phyloP scores from a whole-genome alignment of 2,888 invertebrate species.

The Tromatobia lineatoria region DNA sequence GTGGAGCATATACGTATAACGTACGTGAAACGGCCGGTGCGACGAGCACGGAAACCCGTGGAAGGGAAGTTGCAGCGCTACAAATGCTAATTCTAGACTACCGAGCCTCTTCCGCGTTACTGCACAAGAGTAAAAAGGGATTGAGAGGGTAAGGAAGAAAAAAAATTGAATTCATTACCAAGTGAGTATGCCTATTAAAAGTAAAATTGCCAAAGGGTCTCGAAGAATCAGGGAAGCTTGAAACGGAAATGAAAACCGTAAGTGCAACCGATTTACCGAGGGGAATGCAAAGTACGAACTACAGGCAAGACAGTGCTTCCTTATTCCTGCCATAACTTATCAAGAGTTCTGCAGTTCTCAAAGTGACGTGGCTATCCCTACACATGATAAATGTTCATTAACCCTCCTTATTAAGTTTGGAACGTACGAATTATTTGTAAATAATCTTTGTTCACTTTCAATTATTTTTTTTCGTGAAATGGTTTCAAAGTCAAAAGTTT shows the following conservation, averaged over 20 bases:
- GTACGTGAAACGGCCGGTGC: constrained; percentile 7
- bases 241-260: constrained; percentile 60
- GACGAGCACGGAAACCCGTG: constrained; percentile 43
- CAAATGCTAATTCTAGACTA: constrained; percentile 65
- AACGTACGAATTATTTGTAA: neutral
- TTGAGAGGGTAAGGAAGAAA: constrained; percentile 48
- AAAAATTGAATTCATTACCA: constrained; percentile 59
- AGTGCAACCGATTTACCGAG: constrained; percentile 37
- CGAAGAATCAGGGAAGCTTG: constrained; percentile 15
- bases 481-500: no score
- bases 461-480: no score
- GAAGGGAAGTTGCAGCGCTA: constrained; percentile 58
- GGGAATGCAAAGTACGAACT: constrained; percentile 4
- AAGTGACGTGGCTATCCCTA: neutral
- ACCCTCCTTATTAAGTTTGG: neutral
- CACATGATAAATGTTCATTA: neutral
- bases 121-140: constrained; percentile 35
- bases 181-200: constrained; percentile 43
- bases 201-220: constrained; percentile 39
- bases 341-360: neutral
- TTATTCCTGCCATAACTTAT: neutral
- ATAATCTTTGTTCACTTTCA: no score
- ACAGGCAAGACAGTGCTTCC: neutral
- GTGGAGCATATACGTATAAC: constrained; percentile 18
- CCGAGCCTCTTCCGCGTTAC: constrained; percentile 52